Conservation (phyloP, 1,140 invertebrate genomes). For the Neodiprion pinetum region DNA sequence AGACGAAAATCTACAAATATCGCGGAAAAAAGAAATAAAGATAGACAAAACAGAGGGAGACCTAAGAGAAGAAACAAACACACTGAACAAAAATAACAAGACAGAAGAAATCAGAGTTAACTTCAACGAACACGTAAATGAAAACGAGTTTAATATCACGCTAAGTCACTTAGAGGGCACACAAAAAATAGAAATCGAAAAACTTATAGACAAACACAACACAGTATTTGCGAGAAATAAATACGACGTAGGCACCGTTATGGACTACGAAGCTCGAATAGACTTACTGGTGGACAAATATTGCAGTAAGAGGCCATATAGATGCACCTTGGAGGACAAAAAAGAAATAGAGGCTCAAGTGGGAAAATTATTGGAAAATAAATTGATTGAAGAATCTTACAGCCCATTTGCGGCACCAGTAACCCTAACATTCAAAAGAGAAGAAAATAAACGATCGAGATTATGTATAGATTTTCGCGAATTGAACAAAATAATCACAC, state of each 20-base stretch:
- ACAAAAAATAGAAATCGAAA: slow-evolving; percentile 35
- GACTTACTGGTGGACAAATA: slow-evolving; percentile 38
- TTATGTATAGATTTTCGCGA: slow-evolving; percentile 46
- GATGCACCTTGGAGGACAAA: slow-evolving; percentile 38
- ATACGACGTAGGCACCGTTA: slow-evolving; percentile 31
- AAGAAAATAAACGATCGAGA: slow-evolving; percentile 39
- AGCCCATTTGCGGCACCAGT: slow-evolving; percentile 40
- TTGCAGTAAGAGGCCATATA: slow-evolving; percentile 39
- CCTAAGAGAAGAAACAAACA: slow-evolving; percentile 19
- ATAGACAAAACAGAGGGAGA: neutral
- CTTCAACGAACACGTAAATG: slow-evolving; percentile 44
- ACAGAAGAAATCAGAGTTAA: slow-evolving; percentile 23
- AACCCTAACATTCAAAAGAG: slow-evolving; percentile 43
- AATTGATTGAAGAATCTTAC: slow-evolving; percentile 40
- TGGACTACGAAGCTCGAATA: slow-evolving; percentile 39
- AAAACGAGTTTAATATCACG: slow-evolving; percentile 33
- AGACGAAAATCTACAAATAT: slow-evolving; percentile 32
- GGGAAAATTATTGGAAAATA: slow-evolving; percentile 35
- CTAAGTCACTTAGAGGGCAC: slow-evolving; percentile 35
- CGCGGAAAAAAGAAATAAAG: slow-evolving; percentile 19
- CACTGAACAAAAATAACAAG: slow-evolving; percentile 22
- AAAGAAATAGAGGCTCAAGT: slow-evolving; percentile 43
- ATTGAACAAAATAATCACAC: slow-evolving; percentile 41
- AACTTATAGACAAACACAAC: slow-evolving; percentile 35
- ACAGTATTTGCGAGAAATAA: slow-evolving; percentile 39